Evolutionary conservation across 2,797 vertebrate species (phyloP).

Genomic region (Zenarchopterus dispar): DNA sequence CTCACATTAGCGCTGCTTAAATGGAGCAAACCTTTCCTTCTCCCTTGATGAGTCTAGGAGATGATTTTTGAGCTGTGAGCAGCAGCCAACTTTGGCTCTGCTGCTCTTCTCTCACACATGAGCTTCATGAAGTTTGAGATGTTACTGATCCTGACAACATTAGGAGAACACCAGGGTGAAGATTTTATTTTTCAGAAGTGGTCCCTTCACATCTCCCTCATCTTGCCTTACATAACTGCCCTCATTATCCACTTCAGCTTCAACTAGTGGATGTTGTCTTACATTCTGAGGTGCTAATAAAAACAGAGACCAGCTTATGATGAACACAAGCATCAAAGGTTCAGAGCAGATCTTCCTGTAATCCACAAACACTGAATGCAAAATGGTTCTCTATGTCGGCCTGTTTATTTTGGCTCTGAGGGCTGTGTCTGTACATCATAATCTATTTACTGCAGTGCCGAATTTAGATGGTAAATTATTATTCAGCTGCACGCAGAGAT

Average conservation of each 20-base stretch:
- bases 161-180: slow-evolving; percentile 47
- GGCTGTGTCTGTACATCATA: slow-evolving; percentile 61
- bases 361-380: slow-evolving; percentile 63
- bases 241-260: slow-evolving; percentile 66
- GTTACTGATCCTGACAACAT: slow-evolving; percentile 57
- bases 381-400: slow-evolving; percentile 54
- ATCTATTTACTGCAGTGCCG: slow-evolving; percentile 68
- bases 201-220: slow-evolving; percentile 64
- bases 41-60: slow-evolving; percentile 4
- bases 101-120: slow-evolving; percentile 16
- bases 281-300: slow-evolving; percentile 46
- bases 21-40: slow-evolving; percentile 26
- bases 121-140: slow-evolving; percentile 41
- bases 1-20: slow-evolving; percentile 16
- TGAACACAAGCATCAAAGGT: slow-evolving; percentile 49
- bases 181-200: slow-evolving; percentile 59
- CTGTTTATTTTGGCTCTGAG: slow-evolving; percentile 60
- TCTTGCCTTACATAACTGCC: slow-evolving; percentile 73
- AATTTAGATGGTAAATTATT: slow-evolving; percentile 59
- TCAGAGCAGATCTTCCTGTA: slow-evolving; percentile 53
- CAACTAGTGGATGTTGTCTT: slow-evolving; percentile 49
- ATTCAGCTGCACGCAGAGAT: slow-evolving; percentile 47
- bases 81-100: slow-evolving; percentile 1
- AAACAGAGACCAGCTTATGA: slow-evolving; percentile 48
- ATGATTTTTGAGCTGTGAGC: slow-evolving; percentile 12